Conservation (phyloP, 2,797 vertebrate species). For the Leucoraja ocellata region DNA sequence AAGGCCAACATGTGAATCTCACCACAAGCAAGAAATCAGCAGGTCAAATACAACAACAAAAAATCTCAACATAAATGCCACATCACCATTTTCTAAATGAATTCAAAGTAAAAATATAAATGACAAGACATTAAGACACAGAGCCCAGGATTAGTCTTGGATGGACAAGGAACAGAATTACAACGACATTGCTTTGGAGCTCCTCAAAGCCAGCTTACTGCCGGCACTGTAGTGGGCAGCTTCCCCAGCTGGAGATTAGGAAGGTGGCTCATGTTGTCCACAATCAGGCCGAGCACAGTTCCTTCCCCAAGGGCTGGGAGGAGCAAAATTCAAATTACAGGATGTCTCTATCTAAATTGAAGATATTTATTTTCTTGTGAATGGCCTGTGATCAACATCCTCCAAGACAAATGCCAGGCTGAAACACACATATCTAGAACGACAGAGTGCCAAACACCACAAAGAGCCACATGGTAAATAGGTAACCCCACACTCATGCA, state of each 20-base stretch:
- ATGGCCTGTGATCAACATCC: not conserved
- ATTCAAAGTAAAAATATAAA: not conserved
- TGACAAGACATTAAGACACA: not conserved
- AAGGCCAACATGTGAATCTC: not conserved
- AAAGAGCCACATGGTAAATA: constrained; percentile 33
- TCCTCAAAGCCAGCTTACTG: not conserved
- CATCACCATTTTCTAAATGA: not conserved
- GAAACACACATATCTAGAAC: not conserved
- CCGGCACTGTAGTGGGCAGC: not conserved
- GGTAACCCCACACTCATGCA: not conserved
- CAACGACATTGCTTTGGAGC: not conserved
- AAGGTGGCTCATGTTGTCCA: too few relatives aligned
- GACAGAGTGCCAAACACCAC: constrained; percentile 40
- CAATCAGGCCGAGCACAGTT: not conserved
- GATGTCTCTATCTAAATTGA: not conserved
- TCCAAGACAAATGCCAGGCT: not conserved
- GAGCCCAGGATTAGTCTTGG: not conserved
- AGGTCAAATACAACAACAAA: not conserved
- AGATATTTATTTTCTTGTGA: not conserved
- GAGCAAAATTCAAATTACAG: not conserved
- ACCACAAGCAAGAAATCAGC: not conserved
- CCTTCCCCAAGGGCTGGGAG: not conserved
- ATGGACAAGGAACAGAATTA: not conserved
- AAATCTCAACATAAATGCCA: not conserved
- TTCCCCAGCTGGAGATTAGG: not conserved